phyloP scores from a whole-genome alignment of 2,888 invertebrate genomes.

The Rhingia campestris region DNA sequence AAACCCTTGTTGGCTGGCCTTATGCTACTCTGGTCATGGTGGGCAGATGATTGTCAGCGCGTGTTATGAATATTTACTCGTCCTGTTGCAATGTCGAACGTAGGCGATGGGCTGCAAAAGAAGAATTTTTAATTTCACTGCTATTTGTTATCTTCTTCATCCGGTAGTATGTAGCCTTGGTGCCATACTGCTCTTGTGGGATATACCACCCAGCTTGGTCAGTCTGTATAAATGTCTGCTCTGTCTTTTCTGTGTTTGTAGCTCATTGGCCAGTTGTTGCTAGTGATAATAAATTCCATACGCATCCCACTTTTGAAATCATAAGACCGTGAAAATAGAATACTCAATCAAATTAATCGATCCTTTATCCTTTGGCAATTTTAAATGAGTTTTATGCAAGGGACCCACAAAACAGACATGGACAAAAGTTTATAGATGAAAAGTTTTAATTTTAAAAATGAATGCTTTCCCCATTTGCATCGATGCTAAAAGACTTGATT shows the following conservation, averaged over 20 bases:
- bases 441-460: too few relatives aligned
- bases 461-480: too few relatives aligned
- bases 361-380: constrained; percentile 58
- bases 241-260: constrained; percentile 11
- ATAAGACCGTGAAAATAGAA: constrained; percentile 65
- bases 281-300: constrained; percentile 72
- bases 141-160: constrained; percentile 37
- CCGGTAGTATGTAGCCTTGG: constrained; percentile 4
- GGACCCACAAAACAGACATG: background rate
- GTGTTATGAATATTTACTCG: constrained; percentile 71
- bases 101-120: constrained; percentile 9
- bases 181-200: background rate
- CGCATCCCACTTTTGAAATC: constrained; percentile 60
- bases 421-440: too few relatives aligned
- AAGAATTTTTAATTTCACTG: constrained; percentile 63
- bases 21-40: background rate
- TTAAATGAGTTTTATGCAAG: constrained; percentile 42
- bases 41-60: constrained; percentile 56
- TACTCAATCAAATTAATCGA: constrained; percentile 72
- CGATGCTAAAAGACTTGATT: too few relatives aligned
- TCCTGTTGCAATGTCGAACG: constrained; percentile 61
- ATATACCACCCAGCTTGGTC: background rate
- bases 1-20: constrained; percentile 8
- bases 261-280: constrained; percentile 12
- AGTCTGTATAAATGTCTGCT: constrained; percentile 4